Conservation (phyloP, 2,113 vertebrate genomes). For the Ceyx cyanopectus region DNA sequence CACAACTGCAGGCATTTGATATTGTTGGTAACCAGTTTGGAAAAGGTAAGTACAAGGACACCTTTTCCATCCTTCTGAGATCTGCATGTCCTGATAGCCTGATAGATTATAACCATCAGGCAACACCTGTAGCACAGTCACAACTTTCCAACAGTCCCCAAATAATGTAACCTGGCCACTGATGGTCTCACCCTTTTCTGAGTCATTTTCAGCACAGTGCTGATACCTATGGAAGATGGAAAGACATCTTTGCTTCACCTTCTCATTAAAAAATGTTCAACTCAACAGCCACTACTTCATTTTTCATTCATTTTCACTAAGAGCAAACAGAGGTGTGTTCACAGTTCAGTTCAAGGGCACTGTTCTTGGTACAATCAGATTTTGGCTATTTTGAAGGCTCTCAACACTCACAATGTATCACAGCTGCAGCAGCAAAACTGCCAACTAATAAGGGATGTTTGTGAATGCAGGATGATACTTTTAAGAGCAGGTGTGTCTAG, state of each 20-base stretch:
- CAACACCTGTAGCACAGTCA: not conserved
- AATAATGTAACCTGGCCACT: not conserved
- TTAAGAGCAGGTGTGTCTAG: constrained; percentile 26
- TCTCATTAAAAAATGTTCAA: not conserved
- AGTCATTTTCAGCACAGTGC: not conserved
- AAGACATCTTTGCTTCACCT: not conserved
- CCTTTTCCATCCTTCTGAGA: not conserved
- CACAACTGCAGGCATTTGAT: constrained; percentile 88
- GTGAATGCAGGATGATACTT: not conserved
- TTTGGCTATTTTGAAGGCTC: not conserved
- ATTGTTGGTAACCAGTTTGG: constrained; percentile 76
- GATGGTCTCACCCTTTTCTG: not conserved
- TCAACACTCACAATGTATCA: not conserved
- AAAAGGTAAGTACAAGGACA: constrained; percentile 75
- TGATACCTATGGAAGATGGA: not conserved
- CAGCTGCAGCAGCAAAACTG: constrained; percentile 6
- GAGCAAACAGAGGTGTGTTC: not conserved
- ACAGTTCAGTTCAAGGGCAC: not conserved
- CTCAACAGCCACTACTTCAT: not conserved
- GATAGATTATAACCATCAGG: not conserved
- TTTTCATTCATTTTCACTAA: not conserved
- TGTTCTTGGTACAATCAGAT: not conserved
- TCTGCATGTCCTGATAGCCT: not conserved
- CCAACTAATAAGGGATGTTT: not conserved
- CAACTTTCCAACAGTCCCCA: not conserved